Evolutionary conservation across 1,140 invertebrate genomes (phyloP).

Genomic region (Drosophila azteca): DNA sequence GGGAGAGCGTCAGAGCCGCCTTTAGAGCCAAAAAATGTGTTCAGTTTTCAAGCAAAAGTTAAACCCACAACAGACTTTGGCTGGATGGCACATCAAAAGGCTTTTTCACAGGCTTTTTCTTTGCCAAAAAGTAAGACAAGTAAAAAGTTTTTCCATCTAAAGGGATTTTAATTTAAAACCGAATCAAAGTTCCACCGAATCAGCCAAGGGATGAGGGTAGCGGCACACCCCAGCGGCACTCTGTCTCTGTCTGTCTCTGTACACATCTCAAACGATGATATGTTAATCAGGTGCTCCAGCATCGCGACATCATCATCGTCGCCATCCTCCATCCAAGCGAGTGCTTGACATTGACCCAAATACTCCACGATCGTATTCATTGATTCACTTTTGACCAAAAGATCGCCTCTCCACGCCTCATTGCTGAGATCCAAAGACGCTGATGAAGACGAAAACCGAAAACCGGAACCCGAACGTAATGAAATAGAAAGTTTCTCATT

Average conservation of each 20-base stretch:
- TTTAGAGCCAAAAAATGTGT: constrained; percentile 30
- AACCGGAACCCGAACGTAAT: constrained; percentile 68
- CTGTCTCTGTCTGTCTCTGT: constrained; percentile 1
- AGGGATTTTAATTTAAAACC: constrained; percentile 63
- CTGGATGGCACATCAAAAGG: constrained; percentile 56
- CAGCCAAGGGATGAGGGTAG: not conserved
- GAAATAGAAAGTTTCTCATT: constrained; percentile 74
- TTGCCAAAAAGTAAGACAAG: constrained; percentile 23
- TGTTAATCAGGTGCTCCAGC: constrained; percentile 57
- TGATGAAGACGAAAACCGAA: constrained; percentile 33
- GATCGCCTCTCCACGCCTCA: constrained; percentile 14
- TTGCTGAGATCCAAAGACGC: constrained; percentile 39
- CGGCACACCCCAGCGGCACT: not conserved
- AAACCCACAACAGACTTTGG: constrained; percentile 21
- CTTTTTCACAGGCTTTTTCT: constrained; percentile 28
- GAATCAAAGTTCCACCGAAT: constrained; percentile 10
- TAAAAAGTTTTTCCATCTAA: constrained; percentile 43
- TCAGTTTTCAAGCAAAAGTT: constrained; percentile 23
- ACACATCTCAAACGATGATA: constrained; percentile 30
- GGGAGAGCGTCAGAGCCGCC: not conserved
- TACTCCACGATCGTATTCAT: constrained; percentile 51
- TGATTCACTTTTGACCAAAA: constrained; percentile 68
- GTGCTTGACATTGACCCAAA: constrained; percentile 75
- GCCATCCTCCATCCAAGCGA: constrained; percentile 24
- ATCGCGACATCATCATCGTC: constrained; percentile 50